Evolutionary conservation across 2,888 invertebrate species (phyloP).

Genomic region (Pediacus dermestoides): DNA sequence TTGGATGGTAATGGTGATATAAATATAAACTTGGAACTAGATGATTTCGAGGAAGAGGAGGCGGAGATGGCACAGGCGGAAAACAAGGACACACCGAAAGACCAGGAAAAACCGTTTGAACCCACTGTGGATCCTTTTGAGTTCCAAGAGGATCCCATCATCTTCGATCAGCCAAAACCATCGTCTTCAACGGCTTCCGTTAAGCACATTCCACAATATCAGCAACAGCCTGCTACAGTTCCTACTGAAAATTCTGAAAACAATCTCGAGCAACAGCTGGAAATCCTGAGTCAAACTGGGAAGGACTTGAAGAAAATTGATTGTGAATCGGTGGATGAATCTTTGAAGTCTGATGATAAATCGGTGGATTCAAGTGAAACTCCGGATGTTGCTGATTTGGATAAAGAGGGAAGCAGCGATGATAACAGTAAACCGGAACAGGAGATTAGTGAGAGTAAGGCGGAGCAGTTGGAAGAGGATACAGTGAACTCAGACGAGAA

Average conservation of each 20-base stretch:
- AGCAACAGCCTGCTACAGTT: slow-evolving; percentile 20
- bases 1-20: slow-evolving; percentile 47
- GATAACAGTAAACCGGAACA: no score
- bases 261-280: no score
- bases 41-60: slow-evolving; percentile 44
- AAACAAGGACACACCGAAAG: neutral
- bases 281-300: no score
- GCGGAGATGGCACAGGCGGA: slow-evolving; percentile 13
- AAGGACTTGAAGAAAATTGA: no score
- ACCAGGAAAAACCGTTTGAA: slow-evolving; percentile 22
- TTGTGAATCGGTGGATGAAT: no score
- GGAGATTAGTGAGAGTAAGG: no score
- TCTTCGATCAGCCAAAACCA: slow-evolving; percentile 32
- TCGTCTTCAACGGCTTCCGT: slow-evolving; percentile 10
- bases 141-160: slow-evolving; percentile 47
- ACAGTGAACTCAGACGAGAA: slow-evolving; percentile 6
- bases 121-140: slow-evolving; percentile 46
- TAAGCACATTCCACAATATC: slow-evolving; percentile 27
- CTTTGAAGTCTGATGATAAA: no score
- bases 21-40: slow-evolving; percentile 45
- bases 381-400: no score
- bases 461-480: neutral
- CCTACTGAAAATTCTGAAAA: slow-evolving; percentile 10
- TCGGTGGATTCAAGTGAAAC: no score
- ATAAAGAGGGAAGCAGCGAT: no score